Conservation (phyloP, 2,113 vertebrate genomes). For the Leptobrachium ailaonicum region DNA sequence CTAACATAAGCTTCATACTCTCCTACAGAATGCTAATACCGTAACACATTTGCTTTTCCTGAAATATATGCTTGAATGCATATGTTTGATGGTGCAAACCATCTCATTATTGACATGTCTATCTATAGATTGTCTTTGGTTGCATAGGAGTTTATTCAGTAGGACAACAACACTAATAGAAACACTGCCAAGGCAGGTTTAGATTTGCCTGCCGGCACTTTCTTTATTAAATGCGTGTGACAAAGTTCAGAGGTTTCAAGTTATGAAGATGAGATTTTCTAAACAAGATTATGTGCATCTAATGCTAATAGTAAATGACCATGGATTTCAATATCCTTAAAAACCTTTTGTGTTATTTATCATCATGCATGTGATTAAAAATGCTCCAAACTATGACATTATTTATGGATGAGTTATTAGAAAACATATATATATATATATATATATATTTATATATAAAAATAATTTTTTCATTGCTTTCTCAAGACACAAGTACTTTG, state of each 20-base stretch:
- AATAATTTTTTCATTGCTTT: too few relatives aligned
- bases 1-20: too few relatives aligned
- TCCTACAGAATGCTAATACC: too few relatives aligned
- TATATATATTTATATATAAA: too few relatives aligned
- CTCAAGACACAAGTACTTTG: too few relatives aligned
- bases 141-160: too few relatives aligned
- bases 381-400: constrained; percentile 53
- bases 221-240: constrained; percentile 23
- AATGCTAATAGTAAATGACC: constrained; percentile 36
- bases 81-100: too few relatives aligned
- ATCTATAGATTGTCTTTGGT: too few relatives aligned
- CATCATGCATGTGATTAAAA: constrained; percentile 53
- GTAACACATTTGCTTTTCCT: too few relatives aligned
- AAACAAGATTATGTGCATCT: constrained; percentile 32
- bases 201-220: not conserved
- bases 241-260: constrained; percentile 25
- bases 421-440: constrained; percentile 53
- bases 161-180: too few relatives aligned
- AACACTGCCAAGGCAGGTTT: not conserved
- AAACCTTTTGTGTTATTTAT: constrained; percentile 33
- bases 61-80: too few relatives aligned
- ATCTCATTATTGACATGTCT: too few relatives aligned
- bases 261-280: constrained; percentile 30
- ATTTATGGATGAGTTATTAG: constrained; percentile 65
- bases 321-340: constrained; percentile 24